Conservation (phyloP, 1,140 invertebrate species). For the Agraylea sexmaculata region DNA sequence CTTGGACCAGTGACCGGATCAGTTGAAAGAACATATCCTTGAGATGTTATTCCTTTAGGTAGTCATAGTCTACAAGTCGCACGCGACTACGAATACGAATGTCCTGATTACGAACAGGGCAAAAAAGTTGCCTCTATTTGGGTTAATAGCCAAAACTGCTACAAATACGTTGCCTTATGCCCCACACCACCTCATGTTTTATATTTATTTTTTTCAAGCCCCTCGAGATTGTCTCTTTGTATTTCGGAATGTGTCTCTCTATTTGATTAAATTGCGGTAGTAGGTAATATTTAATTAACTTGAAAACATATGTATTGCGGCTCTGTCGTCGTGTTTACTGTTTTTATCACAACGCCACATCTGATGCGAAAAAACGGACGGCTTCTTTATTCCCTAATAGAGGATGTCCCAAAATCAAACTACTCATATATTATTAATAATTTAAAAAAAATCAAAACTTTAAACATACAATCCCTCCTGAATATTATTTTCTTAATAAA, state of each 20-base stretch:
- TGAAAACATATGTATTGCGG: conserved; percentile 21
- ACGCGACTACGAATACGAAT: too few relatives aligned
- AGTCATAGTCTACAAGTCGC: too few relatives aligned
- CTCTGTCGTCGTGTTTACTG: too few relatives aligned
- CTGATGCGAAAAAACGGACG: too few relatives aligned
- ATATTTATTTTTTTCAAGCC: neutral
- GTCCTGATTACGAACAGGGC: too few relatives aligned
- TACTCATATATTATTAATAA: neutral
- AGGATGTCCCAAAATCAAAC: neutral
- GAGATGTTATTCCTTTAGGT: too few relatives aligned
- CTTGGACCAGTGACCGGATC: too few relatives aligned
- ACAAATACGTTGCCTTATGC: conserved; percentile 4
- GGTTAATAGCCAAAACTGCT: conserved; percentile 23
- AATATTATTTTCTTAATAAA: too few relatives aligned
- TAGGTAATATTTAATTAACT: conserved; percentile 23
- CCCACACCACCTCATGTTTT: neutral
- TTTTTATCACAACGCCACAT: too few relatives aligned
- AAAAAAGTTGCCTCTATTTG: conserved; percentile 21
- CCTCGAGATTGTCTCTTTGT: conserved; percentile 1
- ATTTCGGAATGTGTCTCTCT: conserved; percentile 8
- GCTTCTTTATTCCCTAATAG: neutral
- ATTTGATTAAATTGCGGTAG: conserved; percentile 20
- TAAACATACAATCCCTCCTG: too few relatives aligned
- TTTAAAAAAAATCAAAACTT: too few relatives aligned
- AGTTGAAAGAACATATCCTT: too few relatives aligned